phyloP scores from a whole-genome alignment of 1,140 invertebrate species.

The Whitmania pigra region DNA sequence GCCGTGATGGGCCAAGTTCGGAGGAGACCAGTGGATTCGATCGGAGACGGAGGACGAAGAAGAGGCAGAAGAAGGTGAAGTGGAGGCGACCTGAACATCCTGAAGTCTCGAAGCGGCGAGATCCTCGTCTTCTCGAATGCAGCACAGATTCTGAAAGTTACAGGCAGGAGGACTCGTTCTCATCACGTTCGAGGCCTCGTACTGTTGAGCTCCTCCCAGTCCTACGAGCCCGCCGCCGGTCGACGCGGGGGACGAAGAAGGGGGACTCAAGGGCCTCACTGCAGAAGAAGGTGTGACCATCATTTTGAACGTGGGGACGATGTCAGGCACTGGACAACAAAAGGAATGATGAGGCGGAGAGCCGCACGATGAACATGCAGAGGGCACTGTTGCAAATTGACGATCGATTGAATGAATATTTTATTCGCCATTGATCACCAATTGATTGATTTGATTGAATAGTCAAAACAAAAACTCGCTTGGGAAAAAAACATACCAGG shows the following conservation, averaged over 20 bases:
- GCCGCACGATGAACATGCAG: no score
- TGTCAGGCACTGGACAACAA: slow-evolving; percentile 8
- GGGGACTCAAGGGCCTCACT: neutral
- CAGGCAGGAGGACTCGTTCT: neutral
- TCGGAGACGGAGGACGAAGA: neutral
- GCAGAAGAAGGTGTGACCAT: neutral
- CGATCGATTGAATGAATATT: no score
- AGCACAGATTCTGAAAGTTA: slow-evolving; percentile 2
- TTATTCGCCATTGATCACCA: no score
- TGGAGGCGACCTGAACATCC: neutral
- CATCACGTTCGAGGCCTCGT: neutral
- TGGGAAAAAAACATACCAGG: neutral
- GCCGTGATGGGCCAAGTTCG: neutral
- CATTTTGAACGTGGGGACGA: neutral
- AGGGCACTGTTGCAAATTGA: no score
- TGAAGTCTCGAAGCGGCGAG: neutral
- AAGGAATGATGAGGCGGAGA: no score
- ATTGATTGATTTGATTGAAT: no score
- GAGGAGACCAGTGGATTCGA: neutral
- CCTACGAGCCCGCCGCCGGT: neutral
- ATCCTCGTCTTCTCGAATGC: neutral
- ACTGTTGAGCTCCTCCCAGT: neutral
- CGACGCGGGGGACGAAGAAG: neutral
- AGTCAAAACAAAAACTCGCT: no score
- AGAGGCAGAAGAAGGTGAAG: neutral